Evolutionary conservation across 2,797 vertebrate species (phyloP), one percentile per base, ranked within the genome.

Genomic region (Phoebastria nigripes): DNA sequence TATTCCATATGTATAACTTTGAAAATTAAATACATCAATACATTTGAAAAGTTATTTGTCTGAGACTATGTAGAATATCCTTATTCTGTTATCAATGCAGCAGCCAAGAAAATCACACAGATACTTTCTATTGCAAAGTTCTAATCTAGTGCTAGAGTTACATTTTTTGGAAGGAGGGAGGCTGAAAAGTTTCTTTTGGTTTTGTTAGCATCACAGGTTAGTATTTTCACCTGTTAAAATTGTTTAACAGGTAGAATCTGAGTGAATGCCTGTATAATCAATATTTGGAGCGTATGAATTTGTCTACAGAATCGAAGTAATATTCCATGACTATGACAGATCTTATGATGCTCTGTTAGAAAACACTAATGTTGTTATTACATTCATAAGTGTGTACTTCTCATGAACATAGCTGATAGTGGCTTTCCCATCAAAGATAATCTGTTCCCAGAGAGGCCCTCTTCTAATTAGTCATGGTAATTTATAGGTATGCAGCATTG

Each of bases 391-490:
- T 49, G 19, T 62, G 29, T 78, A 42, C 37, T 85, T 84, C 15
- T 91, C 25, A 54, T 63, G 14, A 82, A n/a, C 39, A 25, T 54
- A 79, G 51, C 62, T 81, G 42, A 69, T 63, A 72, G 70, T 65
- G 29, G 61, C 47, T 92, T 93, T 93, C 74, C 49, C 41, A 65
- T 83, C 59, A 89, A 81, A 95, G 56, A 31, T 49, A 62, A 88
- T 92, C 67, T 86, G n/a, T 74, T 95, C 61, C 67, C 83, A 41
- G 37, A 59, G 67, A 93, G 67, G 11, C 21, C 5, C 16, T 81
- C 54, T 84, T 93, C 78, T 86, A 86, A 94, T 94, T 81, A 94
- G 49, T 47, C 26, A 44, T 61, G 66, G 51, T 94, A 92, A 94
- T 83, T 78, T 86, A 78, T 51, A 86, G 44, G 19, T 80, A 28